Percentiles rank a stretch among this genome's conserved stretches.
Conservation (phyloP, 2,888 invertebrate genomes). For the Drosophila anomelani region DNA sequence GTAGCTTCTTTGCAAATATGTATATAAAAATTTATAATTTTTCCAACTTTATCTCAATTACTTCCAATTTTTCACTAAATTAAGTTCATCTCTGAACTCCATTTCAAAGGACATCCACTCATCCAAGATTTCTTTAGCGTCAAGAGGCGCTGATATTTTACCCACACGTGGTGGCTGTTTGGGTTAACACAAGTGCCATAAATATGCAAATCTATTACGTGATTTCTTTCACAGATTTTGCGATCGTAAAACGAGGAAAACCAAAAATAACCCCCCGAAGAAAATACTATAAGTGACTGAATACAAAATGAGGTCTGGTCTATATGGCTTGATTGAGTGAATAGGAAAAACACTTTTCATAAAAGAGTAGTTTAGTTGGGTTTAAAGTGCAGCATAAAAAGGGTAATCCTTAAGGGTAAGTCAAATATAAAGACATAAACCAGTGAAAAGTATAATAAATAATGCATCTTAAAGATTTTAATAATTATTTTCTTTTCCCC, state of each 20-base stretch:
- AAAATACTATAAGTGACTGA: slow-evolving; percentile 9
- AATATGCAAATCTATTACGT: slow-evolving; percentile 73
- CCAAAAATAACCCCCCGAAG: slow-evolving; percentile 1
- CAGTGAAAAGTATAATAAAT: background rate
- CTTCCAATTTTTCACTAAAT: background rate
- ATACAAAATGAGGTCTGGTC: slow-evolving; percentile 6
- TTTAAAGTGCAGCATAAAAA: slow-evolving; percentile 4
- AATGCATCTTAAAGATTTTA: background rate
- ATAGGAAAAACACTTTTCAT: background rate
- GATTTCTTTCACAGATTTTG: slow-evolving; percentile 59
- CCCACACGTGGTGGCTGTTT: slow-evolving; percentile 29
- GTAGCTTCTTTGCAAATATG: background rate
- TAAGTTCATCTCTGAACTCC: too few relatives aligned
- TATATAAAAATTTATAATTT: too few relatives aligned
- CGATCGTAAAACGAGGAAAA: slow-evolving; percentile 32
- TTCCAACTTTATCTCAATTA: rapidly evolving
- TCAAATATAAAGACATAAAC: too few relatives aligned
- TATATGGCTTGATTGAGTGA: slow-evolving; percentile 1
- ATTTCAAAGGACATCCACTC: background rate
- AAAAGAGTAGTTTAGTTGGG: background rate
- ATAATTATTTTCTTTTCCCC: background rate
- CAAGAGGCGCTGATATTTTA: slow-evolving; percentile 33
- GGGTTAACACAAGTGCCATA: slow-evolving; percentile 48
- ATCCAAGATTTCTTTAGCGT: slow-evolving; percentile 3
- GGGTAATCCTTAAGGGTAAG: background rate